Evolutionary conservation across 1,140 invertebrate genomes (phyloP).

Genomic region (Zophobas morio): DNA sequence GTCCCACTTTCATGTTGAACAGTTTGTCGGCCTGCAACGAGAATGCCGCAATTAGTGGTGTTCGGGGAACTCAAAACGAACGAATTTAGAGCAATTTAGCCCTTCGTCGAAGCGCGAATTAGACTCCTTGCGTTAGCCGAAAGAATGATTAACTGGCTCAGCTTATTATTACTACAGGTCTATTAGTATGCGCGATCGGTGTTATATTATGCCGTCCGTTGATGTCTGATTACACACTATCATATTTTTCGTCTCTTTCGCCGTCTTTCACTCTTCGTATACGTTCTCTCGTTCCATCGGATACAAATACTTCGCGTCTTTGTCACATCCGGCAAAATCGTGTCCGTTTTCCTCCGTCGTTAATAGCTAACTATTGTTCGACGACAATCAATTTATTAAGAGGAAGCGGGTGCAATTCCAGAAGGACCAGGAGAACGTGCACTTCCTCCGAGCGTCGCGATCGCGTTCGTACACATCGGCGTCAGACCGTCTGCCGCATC

Average conservation of each 20-base stretch:
- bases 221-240: conserved; percentile 66
- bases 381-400: conserved; percentile 45
- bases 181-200: conserved; percentile 62
- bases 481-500: conserved; percentile 52
- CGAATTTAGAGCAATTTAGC: conserved; percentile 7
- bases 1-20: conserved; percentile 69
- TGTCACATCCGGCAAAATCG: conserved; percentile 64
- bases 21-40: conserved; percentile 70
- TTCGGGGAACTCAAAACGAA: conserved; percentile 3
- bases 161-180: conserved; percentile 46
- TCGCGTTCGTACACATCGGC: conserved; percentile 38
- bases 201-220: conserved; percentile 60
- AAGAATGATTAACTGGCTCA: conserved; percentile 39
- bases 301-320: conserved; percentile 65
- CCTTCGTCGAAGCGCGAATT: conserved; percentile 16
- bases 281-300: conserved; percentile 60
- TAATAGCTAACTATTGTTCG: conserved; percentile 46
- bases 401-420: conserved; percentile 36
- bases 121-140: not conserved
- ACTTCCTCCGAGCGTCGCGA: conserved; percentile 39
- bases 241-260: conserved; percentile 64
- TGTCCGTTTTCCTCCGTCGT: conserved; percentile 56
- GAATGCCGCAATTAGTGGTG: conserved; percentile 50
- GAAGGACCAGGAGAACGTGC: conserved; percentile 34
- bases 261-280: not conserved